Evolutionary conservation across 2,113 vertebrate genomes (phyloP).

Genomic region (Silurus glanis): DNA sequence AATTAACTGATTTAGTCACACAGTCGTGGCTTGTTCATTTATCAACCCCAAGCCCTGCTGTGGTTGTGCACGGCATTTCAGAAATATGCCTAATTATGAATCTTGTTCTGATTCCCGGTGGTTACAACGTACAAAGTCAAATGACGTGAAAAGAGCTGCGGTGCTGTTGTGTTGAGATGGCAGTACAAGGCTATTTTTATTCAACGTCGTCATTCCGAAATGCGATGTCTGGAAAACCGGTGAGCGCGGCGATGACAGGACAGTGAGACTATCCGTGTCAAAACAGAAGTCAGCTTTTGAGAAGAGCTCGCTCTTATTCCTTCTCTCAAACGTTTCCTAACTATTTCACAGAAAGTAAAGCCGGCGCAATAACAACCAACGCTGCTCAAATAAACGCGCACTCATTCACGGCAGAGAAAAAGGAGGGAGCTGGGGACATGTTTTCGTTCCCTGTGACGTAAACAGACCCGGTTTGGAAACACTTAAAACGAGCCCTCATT

Average conservation of each 20-base stretch:
- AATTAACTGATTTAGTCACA: neutral
- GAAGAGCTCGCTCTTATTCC: neutral
- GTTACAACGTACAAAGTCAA: neutral
- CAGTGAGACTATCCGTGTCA: neutral
- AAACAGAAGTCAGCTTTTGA: neutral
- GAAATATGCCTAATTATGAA: neutral
- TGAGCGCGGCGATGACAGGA: neutral
- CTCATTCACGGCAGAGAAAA: neutral
- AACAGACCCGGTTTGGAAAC: conserved; percentile 16
- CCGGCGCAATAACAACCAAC: conserved; percentile 16
- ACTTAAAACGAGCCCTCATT: conserved; percentile 29
- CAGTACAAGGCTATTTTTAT: neutral
- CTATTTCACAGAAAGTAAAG: conserved; percentile 17
- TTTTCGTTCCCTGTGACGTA: conserved; percentile 36
- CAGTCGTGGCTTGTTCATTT: neutral
- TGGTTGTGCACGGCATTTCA: neutral
- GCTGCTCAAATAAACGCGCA: conserved; percentile 1
- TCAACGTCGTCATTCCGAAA: neutral
- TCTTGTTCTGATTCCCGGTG: neutral
- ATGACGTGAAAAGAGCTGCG: neutral
- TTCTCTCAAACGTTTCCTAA: neutral
- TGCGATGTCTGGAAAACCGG: neutral
- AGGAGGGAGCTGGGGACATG: conserved; percentile 30
- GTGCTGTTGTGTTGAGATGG: neutral
- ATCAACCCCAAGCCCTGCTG: neutral